Conservation (phyloP, 2,113 vertebrate species). For the Peromyscus leucopus region DNA sequence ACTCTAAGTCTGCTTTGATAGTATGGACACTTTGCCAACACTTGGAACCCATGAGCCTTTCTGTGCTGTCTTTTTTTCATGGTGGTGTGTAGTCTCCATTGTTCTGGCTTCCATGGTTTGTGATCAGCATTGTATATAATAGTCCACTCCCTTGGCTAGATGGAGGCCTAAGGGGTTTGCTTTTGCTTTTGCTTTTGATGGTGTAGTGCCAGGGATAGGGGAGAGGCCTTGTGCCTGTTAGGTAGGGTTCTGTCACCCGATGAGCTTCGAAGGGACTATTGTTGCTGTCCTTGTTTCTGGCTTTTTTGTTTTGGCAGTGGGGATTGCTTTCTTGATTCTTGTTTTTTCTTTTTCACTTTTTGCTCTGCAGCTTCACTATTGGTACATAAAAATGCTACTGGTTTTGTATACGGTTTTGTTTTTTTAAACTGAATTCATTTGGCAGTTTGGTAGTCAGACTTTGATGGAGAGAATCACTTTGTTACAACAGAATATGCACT, state of each 20-base stretch:
- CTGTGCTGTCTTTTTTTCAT: not conserved
- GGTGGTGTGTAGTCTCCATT: not conserved
- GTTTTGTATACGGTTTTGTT: too few relatives aligned
- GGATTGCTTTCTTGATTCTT: not conserved
- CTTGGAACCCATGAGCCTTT: too few relatives aligned
- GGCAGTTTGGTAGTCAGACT: not conserved
- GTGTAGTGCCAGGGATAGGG: too few relatives aligned
- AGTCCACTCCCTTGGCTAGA: not conserved
- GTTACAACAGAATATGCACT: not conserved
- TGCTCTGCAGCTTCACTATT: not conserved
- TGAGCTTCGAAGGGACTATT: not conserved
- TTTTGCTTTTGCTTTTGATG: not conserved
- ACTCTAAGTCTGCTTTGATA: too few relatives aligned
- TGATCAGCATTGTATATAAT: not conserved
- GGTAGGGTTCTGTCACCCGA: not conserved
- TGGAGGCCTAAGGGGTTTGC: not conserved
- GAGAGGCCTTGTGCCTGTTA: not conserved
- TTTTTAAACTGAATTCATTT: not conserved
- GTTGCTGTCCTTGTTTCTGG: not conserved
- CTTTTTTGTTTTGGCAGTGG: not conserved
- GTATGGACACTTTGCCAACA: not conserved
- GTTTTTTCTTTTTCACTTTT: not conserved
- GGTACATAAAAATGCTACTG: not conserved
- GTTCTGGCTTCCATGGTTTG: not conserved
- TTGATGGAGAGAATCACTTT: not conserved